Percentiles rank a stretch among this genome's conserved stretches.
Conservation (phyloP, 1,140 invertebrate species). For the Aculops lycopersici region DNA sequence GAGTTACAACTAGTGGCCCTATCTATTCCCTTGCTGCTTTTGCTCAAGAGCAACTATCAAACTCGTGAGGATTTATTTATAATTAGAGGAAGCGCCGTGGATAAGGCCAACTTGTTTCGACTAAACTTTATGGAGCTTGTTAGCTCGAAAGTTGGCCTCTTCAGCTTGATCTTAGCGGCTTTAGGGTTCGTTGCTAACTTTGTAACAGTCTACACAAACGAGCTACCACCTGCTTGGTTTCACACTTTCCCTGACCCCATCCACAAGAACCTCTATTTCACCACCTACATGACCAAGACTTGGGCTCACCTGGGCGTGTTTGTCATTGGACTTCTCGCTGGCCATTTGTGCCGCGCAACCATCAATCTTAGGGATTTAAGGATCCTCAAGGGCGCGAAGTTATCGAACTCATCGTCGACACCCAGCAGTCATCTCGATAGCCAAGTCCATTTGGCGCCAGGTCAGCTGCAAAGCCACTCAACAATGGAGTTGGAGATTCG, state of each 20-base stretch:
- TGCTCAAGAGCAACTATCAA: conserved; percentile 5
- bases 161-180: conserved; percentile 2
- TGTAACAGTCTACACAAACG: conserved; percentile 8
- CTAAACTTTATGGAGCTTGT: not conserved
- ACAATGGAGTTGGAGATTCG: not conserved
- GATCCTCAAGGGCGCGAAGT: not conserved
- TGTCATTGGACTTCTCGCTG: conserved; percentile 7
- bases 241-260: conserved; percentile 10
- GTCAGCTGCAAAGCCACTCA: not conserved
- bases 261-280: conserved; percentile 9
- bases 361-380: no score
- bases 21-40: conserved; percentile 7
- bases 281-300: conserved; percentile 6
- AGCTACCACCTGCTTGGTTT: conserved; percentile 10
- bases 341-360: conserved; percentile 1
- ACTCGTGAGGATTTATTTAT: not conserved
- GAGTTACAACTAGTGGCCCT: conserved; percentile 11
- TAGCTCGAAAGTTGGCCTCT: conserved; percentile 4
- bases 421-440: not conserved
- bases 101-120: not conserved
- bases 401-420: not conserved
- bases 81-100: not conserved
- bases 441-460: not conserved
- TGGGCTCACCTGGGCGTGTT: conserved; percentile 9
- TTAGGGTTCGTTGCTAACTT: conserved; percentile 9